Evolutionary conservation across 1,140 invertebrate genomes (phyloP).

Genomic region (Mycetomoellerius zeteki): DNA sequence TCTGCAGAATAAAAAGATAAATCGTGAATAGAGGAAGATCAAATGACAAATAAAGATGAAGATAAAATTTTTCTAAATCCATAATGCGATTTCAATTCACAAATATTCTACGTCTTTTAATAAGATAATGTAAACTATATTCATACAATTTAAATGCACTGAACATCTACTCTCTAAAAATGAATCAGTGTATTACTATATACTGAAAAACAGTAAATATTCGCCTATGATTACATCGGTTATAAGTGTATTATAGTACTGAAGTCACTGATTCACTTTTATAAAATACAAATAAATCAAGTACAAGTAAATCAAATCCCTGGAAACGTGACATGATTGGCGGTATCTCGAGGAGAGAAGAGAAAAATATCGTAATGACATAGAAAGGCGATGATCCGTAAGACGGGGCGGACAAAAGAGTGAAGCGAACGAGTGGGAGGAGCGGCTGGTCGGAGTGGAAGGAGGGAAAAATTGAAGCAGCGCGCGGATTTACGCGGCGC

Average conservation of each 20-base stretch:
- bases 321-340: conserved; percentile 16
- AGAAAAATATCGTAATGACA: conserved; percentile 58
- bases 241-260: too few relatives aligned
- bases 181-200: too few relatives aligned
- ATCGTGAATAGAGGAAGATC: background rate
- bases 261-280: too few relatives aligned
- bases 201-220: too few relatives aligned
- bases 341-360: conserved; percentile 25
- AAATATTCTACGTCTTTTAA: background rate
- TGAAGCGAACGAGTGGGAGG: background rate
- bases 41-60: conserved; percentile 2
- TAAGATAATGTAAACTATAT: background rate
- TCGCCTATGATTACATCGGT: too few relatives aligned
- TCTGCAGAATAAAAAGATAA: background rate
- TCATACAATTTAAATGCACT: background rate
- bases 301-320: conserved; percentile 18
- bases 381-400: conserved; percentile 75
- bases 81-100: background rate
- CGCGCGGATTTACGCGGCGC: conserved; percentile 79
- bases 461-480: conserved; percentile 69
- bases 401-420: conserved; percentile 64
- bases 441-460: background rate
- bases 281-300: conserved; percentile 13
- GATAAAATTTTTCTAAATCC: background rate
- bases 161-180: background rate